Conservation (phyloP, 2,797 vertebrate genomes). For the Arnoldichthys spilopterus region DNA sequence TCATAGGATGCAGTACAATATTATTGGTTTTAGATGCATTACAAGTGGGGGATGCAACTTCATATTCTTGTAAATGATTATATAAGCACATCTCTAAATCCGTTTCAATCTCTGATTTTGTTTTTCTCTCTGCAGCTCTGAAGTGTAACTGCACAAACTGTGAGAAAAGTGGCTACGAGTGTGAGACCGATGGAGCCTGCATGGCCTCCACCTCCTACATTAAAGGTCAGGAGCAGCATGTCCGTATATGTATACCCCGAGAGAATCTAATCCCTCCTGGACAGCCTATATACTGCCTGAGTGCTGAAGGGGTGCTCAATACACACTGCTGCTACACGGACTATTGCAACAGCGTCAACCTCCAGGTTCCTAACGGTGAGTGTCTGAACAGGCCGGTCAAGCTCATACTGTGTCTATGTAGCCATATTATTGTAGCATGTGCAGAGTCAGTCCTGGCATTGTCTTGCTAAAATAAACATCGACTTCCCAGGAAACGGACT, state of each 20-base stretch:
- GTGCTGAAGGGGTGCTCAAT: conserved; percentile 90
- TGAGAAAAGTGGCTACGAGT: conserved; percentile 89
- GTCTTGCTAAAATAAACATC: too few relatives aligned
- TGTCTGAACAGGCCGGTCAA: background rate
- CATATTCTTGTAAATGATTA: background rate
- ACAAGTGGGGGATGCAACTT: background rate
- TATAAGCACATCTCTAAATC: background rate
- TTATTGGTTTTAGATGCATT: too few relatives aligned
- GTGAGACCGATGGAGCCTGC: conserved; percentile 95
- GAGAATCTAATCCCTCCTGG: conserved; percentile 88
- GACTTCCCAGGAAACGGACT: too few relatives aligned
- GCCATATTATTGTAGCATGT: too few relatives aligned
- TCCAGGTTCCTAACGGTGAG: conserved; percentile 90
- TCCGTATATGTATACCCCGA: conserved; percentile 89
- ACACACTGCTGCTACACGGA: conserved; percentile 96
- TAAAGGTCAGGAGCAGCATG: conserved; percentile 84
- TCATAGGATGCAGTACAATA: too few relatives aligned
- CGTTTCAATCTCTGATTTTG: background rate
- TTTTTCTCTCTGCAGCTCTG: conserved; percentile 75
- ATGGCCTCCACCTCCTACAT: conserved; percentile 93
- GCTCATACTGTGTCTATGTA: too few relatives aligned
- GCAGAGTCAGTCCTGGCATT: too few relatives aligned
- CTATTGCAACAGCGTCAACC: conserved; percentile 95
- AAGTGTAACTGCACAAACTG: conserved; percentile 93
- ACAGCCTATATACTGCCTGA: conserved; percentile 94